Evolutionary conservation across 2,113 vertebrate species (phyloP).

Genomic region (Rhinopomastus cyanomelas): DNA sequence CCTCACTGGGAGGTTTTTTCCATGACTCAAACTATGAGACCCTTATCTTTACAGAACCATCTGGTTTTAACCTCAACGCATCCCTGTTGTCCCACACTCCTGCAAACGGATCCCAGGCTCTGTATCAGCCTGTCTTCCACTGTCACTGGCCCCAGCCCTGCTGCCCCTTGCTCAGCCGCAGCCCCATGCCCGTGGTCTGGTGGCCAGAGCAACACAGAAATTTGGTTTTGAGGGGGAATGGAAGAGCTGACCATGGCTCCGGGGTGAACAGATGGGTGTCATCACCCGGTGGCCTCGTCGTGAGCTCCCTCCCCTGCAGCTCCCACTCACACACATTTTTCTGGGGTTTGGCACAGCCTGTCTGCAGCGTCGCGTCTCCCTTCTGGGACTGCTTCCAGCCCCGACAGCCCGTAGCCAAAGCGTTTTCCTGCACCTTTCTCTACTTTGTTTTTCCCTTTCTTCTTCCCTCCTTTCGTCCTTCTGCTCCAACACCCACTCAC

Average conservation of each 20-base stretch:
- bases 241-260: neutral
- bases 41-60: neutral
- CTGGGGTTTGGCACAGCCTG: neutral
- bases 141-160: neutral
- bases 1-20: neutral
- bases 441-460: neutral
- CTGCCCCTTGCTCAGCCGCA: neutral
- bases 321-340: neutral
- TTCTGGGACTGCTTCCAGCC: neutral
- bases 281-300: neutral
- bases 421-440: neutral
- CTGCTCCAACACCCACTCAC: neutral
- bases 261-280: neutral
- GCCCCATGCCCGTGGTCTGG: neutral
- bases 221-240: neutral
- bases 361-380: neutral
- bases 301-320: neutral
- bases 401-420: neutral
- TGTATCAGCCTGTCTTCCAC: fast-evolving
- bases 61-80: neutral
- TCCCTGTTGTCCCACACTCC: fast-evolving
- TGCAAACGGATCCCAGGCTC: neutral
- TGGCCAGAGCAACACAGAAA: neutral
- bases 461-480: neutral
- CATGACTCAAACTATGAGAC: neutral